Evolutionary conservation across 2,113 vertebrate genomes (phyloP), one percentile per base, ranked within the genome.

Genomic region (Vidua chalybeata): DNA sequence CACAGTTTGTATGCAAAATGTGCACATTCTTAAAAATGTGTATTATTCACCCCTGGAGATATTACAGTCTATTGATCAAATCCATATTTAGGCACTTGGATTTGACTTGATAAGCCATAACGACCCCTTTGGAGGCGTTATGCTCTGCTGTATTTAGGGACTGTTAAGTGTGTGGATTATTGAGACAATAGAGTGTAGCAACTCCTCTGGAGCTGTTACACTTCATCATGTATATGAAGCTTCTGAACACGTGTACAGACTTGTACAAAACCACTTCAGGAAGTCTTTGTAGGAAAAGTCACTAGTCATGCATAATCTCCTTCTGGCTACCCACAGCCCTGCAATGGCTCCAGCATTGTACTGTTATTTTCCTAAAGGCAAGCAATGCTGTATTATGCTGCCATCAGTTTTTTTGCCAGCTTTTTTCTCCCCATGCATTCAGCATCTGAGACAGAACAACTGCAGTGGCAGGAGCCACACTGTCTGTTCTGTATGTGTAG

Each of bases 101-200:
- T 92, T 96, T 96, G 90, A 94, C 94, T 97, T 97, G 91, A 95
- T 98, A 84, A 84, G 76, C 94, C 96, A 93, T 94, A 97, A 97
- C 15, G 28, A 66, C 92, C 84, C 94, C 97, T 96, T 81, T 62
- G 80, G 96, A 97, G 85, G 67, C 93, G 94, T 87, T 97, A 62
- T 0, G 74, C 86, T 97, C 73, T 80, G 81, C 92, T 96, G 96
- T 96, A 93, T 95, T 97, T 97, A 96, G 96, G 82, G 90, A 94
- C 96, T 96, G 96, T 96, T 97, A 97, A 98, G 93, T 93, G 85
- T 85, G 84, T 88, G 92, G 97, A 96, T 95, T 97, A 95, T 93
- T 93, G 95, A 96, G 94, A 97, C 96, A 97, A 95, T 82, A 97
- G 97, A 93, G 93, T 97, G 96, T 93, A 96, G 96, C 91, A 77